phyloP scores from a whole-genome alignment of 2,888 invertebrate species.

The Catocala nupta region DNA sequence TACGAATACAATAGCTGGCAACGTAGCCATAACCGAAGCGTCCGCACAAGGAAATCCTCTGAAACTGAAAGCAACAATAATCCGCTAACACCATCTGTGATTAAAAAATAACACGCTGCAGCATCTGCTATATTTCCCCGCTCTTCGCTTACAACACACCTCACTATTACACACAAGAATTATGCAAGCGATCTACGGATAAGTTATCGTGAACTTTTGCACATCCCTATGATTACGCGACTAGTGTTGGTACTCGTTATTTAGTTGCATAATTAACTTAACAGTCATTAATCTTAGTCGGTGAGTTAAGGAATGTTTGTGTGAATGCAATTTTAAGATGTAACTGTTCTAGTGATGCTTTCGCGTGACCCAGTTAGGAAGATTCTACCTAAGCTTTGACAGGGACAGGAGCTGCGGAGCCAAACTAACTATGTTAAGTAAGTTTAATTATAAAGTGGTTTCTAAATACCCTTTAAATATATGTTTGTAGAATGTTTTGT shows the following conservation, averaged over 20 bases:
- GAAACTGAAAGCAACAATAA: too few relatives aligned
- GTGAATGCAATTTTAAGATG: slow-evolving; percentile 49
- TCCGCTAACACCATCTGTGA: too few relatives aligned
- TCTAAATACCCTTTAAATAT: too few relatives aligned
- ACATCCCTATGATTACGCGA: slow-evolving; percentile 55
- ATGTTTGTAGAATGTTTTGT: too few relatives aligned
- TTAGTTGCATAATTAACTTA: slow-evolving; percentile 50
- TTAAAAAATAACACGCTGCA: too few relatives aligned
- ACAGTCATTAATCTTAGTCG: slow-evolving; percentile 49
- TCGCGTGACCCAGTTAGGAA: slow-evolving; percentile 40
- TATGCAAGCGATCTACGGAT: slow-evolving; percentile 66
- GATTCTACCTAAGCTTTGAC: slow-evolving; percentile 24
- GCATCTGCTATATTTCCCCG: background rate
- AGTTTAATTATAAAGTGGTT: background rate
- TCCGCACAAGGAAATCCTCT: too few relatives aligned
- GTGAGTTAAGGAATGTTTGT: slow-evolving; percentile 28
- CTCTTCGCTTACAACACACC: slow-evolving; percentile 25
- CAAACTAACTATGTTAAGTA: slow-evolving; percentile 18
- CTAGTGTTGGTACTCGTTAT: slow-evolving; percentile 29
- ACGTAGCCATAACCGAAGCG: too few relatives aligned
- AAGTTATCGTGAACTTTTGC: slow-evolving; percentile 77
- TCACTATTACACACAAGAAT: slow-evolving; percentile 34
- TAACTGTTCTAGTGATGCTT: slow-evolving; percentile 25
- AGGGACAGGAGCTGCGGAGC: slow-evolving; percentile 33
- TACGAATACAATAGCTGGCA: too few relatives aligned